Base-by-base conservation (phyloP, 2,888 invertebrate genomes). In the Neoitamus cyanurus region DNA sequence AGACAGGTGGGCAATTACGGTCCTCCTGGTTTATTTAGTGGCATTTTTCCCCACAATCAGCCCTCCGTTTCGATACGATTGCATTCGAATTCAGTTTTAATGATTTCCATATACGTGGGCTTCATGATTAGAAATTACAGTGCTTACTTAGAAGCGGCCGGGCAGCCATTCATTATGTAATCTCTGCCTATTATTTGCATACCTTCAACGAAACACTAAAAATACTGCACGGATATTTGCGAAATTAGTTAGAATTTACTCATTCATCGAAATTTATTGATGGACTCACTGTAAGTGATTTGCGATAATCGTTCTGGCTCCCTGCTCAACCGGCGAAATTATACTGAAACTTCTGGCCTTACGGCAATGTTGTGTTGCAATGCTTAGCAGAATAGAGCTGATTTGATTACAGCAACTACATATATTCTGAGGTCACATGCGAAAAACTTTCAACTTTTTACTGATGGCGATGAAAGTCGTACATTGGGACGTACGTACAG, bases 101-200 rank as follows among this genome's bases (percentile, higher is more conserved):
- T 73, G 34, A 73, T 73, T 73, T 73, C 73, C 73, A 73, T 73
- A 73, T 73, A 73, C 73, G 73, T 73, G 73, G 37, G 73, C 70
- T 37, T 25, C 73, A 73, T 37, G 73, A 73, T 36, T 73, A 34
- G 34, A 73, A 34, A 73, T 73, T 73, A 37, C 73, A 73, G 34
- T 73, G 36, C 34, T 73, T 70, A 70, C 70, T 70, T 70, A 30
- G 70, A 70, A 70, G 70, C 70, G 70, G 70, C 70, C 48, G 31
- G 31, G 31, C 70, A 31, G 13, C 31, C 31, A 70, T 70, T 70
- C 30, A 70, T 70, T 70, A 70, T 70, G 31, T 70, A 70, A 70
- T 31, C 31, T 70, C 70, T 70, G 70, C 70, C 70, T 70, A 70
- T 70, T 70, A 70, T 70, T 70, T 70, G 70, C 70, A 70, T 70